phyloP scores from a whole-genome alignment of 2,113 vertebrate genomes.

The Galemys pyrenaicus region DNA sequence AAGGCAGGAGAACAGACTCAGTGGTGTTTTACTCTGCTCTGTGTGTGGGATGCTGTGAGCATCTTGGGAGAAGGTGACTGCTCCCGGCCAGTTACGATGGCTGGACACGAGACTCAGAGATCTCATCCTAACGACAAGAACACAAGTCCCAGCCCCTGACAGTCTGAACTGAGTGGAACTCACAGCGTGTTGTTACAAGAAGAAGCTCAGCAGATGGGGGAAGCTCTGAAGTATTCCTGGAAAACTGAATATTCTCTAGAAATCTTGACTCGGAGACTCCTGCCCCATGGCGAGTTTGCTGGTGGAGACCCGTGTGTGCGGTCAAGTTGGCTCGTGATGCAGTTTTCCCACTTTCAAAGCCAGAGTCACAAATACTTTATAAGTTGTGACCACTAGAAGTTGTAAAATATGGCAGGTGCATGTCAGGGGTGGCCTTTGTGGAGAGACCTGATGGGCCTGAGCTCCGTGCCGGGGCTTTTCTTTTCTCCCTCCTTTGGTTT shows the following conservation, averaged over 20 bases:
- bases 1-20: neutral
- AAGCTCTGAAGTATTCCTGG: neutral
- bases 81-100: neutral
- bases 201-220: rapidly evolving
- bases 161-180: neutral
- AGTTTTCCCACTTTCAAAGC: neutral
- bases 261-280: neutral
- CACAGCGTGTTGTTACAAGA: rapidly evolving
- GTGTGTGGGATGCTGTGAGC: rapidly evolving
- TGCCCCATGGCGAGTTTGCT: neutral
- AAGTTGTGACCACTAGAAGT: no score
- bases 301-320: neutral
- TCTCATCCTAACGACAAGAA: no score
- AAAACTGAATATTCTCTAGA: neutral
- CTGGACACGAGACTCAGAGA: neutral
- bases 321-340: rapidly evolving
- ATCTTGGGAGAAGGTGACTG: neutral
- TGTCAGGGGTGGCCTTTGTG: no score
- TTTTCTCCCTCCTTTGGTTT: no score
- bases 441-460: neutral
- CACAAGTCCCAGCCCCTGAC: rapidly evolving
- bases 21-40: neutral
- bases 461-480: no score
- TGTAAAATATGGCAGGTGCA: no score
- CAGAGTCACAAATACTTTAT: neutral